A percentile compares a stretch with the other conserved stretches of the same genome.
These are phyloP conservation scores for Corynorhinus townsendii DNA, from an alignment of 2,113 vertebrate genomes.

Conservation along the genomic window DNA sequence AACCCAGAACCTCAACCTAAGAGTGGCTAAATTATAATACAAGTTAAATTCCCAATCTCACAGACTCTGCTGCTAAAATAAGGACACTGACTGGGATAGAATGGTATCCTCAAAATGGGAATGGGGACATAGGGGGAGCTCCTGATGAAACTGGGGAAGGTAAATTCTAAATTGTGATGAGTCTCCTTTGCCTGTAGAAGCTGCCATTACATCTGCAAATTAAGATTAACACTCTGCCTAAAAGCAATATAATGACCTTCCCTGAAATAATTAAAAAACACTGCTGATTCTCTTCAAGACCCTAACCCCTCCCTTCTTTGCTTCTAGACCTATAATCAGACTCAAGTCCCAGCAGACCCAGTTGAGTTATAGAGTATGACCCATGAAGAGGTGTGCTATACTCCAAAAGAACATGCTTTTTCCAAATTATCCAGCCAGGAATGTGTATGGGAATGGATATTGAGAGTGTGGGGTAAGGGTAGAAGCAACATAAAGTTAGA, in stretches of 20 bases:
- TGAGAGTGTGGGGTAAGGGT: background rate
- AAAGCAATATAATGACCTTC: background rate
- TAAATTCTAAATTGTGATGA: background rate
- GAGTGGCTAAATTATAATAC: background rate
- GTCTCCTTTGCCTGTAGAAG: background rate
- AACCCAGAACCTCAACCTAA: background rate
- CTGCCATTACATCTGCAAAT: background rate
- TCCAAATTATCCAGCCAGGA: background rate
- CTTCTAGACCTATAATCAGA: background rate
- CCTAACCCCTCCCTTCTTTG: fast-evolving
- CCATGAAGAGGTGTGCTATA: background rate
- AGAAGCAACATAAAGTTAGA: background rate
- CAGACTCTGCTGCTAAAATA: background rate
- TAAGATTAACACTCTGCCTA: background rate
- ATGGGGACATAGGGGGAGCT: background rate
- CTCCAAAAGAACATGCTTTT: background rate
- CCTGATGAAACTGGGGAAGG: background rate
- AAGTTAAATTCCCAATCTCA: background rate
- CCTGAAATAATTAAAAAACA: background rate
- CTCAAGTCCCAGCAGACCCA: background rate
- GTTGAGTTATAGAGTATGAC: background rate
- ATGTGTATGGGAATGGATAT: background rate
- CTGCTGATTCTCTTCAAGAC: background rate
- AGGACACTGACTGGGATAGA: background rate
- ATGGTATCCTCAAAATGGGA: background rate